Conservation (phyloP, 2,888 invertebrate genomes). For the Mythimna lalbum region DNA sequence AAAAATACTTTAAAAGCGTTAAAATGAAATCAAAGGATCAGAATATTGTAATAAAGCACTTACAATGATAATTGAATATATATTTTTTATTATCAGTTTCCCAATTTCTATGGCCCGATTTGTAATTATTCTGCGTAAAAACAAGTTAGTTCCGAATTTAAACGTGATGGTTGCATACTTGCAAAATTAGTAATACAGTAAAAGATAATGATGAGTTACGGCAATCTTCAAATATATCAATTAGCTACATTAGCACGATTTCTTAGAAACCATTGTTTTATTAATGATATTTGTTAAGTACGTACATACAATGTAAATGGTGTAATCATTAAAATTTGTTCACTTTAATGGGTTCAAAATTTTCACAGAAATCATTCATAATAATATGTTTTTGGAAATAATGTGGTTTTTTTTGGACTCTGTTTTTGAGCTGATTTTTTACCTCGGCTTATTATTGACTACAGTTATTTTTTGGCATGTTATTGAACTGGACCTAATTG, state of each 20-base stretch:
- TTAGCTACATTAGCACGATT: constrained; percentile 12
- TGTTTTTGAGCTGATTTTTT: background rate
- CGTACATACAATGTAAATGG: background rate
- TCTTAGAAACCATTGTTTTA: constrained; percentile 33
- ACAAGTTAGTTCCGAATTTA: background rate
- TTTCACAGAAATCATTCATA: background rate
- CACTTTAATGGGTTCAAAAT: background rate
- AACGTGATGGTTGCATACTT: constrained; percentile 15
- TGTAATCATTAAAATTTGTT: background rate
- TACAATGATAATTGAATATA: background rate
- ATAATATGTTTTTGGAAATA: background rate
- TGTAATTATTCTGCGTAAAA: constrained; percentile 20
- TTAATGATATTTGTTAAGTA: constrained; percentile 4
- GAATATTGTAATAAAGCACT: background rate
- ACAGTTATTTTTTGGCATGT: too few species aligned
- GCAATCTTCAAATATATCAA: constrained; percentile 20
- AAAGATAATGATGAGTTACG: constrained; percentile 8
- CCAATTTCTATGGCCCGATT: background rate
- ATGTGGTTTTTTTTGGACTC: background rate
- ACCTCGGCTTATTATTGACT: background rate
- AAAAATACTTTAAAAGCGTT: background rate
- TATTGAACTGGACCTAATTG: too few species aligned
- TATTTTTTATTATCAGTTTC: background rate
- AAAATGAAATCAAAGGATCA: background rate
- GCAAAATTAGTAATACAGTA: constrained; percentile 13